Percentiles rank a stretch among this genome's conserved stretches.
phyloP scores from a whole-genome alignment of 1,140 invertebrate species.

The Trichoplusia ni region DNA sequence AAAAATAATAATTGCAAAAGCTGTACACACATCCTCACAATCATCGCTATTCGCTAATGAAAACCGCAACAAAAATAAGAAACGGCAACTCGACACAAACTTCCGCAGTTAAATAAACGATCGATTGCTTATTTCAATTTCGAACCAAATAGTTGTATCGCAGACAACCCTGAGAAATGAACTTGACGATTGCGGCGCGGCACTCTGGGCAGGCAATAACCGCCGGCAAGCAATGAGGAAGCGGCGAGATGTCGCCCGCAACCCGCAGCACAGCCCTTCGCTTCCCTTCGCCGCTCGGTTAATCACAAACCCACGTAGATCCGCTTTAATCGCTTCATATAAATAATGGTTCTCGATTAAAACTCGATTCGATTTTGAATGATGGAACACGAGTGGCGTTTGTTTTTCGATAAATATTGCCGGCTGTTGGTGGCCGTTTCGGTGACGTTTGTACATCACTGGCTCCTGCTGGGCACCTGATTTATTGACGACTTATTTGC shows the following conservation, averaged over 20 bases:
- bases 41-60: too few relatives aligned
- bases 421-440: neutral
- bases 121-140: slow-evolving; percentile 24
- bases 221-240: slow-evolving; percentile 59
- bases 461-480: neutral
- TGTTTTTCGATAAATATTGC: slow-evolving; percentile 8
- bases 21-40: too few relatives aligned
- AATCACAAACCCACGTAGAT: slow-evolving; percentile 35
- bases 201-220: slow-evolving; percentile 27
- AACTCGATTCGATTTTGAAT: slow-evolving; percentile 24
- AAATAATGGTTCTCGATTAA: slow-evolving; percentile 32
- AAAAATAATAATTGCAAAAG: too few relatives aligned
- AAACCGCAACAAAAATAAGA: too few relatives aligned
- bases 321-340: slow-evolving; percentile 28
- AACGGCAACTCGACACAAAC: too few relatives aligned
- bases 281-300: slow-evolving; percentile 17
- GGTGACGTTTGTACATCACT: neutral
- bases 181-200: slow-evolving; percentile 38
- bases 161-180: slow-evolving; percentile 32
- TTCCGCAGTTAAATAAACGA: slow-evolving; percentile 5
- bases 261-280: slow-evolving; percentile 26
- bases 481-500: too few relatives aligned
- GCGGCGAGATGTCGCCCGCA: slow-evolving; percentile 50
- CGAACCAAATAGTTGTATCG: slow-evolving; percentile 10
- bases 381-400: slow-evolving; percentile 18